Percentiles rank a stretch among this genome's conserved stretches.
These are phyloP conservation scores for Spilarctia lutea DNA, from an alignment of 2,888 invertebrate species.

Conservation along the genomic window DNA sequence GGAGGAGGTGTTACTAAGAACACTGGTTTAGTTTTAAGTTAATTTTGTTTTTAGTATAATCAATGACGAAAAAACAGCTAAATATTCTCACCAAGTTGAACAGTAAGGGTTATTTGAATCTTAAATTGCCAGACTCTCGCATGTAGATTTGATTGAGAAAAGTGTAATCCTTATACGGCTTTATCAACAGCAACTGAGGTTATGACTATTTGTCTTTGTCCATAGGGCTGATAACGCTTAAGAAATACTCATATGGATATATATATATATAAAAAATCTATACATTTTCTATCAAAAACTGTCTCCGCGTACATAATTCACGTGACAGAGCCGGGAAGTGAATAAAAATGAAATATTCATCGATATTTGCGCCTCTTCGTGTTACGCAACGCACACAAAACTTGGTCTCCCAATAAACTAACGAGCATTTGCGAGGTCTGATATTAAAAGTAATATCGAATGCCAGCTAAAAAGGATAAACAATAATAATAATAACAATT, in stretches of 20 bases:
- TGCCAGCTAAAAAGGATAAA: too few species aligned
- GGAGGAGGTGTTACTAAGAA: background rate
- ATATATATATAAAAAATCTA: background rate
- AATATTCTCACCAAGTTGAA: background rate
- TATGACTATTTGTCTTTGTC: background rate
- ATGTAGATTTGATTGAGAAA: background rate
- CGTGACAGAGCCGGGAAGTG: background rate
- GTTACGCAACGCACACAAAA: background rate
- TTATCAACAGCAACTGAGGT: background rate
- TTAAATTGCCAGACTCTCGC: background rate
- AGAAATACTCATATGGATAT: background rate
- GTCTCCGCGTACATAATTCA: background rate
- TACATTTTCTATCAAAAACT: background rate
- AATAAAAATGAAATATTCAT: slow-evolving; percentile 20
- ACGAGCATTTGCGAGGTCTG: background rate
- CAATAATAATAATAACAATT: too few species aligned
- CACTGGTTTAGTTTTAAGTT: background rate
- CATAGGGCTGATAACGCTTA: background rate
- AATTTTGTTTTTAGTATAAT: background rate
- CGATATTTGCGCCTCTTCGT: background rate
- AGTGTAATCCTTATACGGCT: background rate
- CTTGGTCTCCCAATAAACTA: background rate
- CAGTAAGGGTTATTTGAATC: background rate
- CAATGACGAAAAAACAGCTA: too few species aligned
- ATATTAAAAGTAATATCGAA: background rate